Base-by-base conservation (phyloP, 2,888 invertebrate species). In the Flexamia atlantica region DNA sequence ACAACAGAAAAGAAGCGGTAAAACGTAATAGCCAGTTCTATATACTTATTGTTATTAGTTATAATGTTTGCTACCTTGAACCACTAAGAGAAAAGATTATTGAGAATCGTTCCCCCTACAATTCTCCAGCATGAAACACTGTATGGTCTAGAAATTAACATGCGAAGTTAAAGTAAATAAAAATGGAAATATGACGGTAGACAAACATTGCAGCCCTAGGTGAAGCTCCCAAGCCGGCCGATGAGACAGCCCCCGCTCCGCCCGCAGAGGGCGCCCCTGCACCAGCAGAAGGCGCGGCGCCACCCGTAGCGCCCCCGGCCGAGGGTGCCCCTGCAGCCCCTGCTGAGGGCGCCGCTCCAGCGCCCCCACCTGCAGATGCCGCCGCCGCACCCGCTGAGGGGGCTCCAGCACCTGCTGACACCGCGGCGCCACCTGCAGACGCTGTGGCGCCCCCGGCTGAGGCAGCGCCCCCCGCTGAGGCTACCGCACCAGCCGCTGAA, bases 251-350 rank as follows among this genome's bases (percentile, higher is more conserved):
- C 9, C 53, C 83, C 0, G 82, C 50, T 4, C 82, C 57, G 23
- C 23, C 57, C 9, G 23, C 20, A 23, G 57, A 23, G 1, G 30
- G 72, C 3, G 46, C 84, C 1, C 81, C 74, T 9, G 40, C 84
- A 9, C 81, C 84, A 36, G 81, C 80, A 30, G 81, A 60, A n/a
- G 70, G 46, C 20, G 80, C 53, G 20, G 82, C 74, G n/a, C 64
- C 84, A 20, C 42, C 81, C 12, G 30, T 80, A 4, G 60, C 80
- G 0, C 64, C 84, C 1, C 57, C 84, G 14, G 84, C 84, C 12
- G 84, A 84, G 20, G 76, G 82, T 2, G 74, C 82, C 20, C 74
- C 74, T n/a, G 82, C 64, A 46, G 53, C 84, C 10, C 68, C 81
- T n/a, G 25, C 80, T 10, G 60, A 83, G 9, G 81, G 68, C 3